Conservation (phyloP, 2,797 vertebrate species). For the Graptemys geographica region DNA sequence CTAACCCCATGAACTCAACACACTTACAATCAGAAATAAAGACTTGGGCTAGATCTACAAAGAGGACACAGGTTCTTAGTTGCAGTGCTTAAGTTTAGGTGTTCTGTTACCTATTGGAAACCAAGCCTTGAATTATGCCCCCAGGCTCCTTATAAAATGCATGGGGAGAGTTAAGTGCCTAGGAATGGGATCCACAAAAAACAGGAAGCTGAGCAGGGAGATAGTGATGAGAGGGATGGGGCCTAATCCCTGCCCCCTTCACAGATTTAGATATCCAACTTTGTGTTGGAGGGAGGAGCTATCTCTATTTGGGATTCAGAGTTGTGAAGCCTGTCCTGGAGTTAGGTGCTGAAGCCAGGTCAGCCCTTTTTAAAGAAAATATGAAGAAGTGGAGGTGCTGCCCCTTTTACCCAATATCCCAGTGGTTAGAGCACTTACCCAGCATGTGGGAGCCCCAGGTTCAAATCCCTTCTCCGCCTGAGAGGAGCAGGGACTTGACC, state of each 20-base stretch:
- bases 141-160: neutral
- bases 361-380: neutral
- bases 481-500: neutral
- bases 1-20: neutral
- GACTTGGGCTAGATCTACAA: neutral
- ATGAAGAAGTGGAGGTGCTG: no score
- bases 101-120: neutral
- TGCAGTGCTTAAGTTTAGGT: neutral
- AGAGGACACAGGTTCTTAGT: neutral
- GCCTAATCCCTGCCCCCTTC: neutral
- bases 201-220: neutral
- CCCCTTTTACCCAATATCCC: neutral
- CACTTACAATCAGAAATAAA: neutral
- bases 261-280: neutral
- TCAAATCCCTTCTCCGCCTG: no score
- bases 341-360: neutral
- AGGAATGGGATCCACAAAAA: neutral
- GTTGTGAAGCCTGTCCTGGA: neutral
- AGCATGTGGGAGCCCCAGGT: neutral
- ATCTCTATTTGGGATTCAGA: neutral
- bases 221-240: neutral
- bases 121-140: neutral
- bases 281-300: neutral
- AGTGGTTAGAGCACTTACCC: neutral
- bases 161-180: neutral